These are phyloP conservation scores for Nothoprocta perdicaria DNA, from an alignment of 2,113 vertebrate genomes.

Conservation along the genomic window DNA sequence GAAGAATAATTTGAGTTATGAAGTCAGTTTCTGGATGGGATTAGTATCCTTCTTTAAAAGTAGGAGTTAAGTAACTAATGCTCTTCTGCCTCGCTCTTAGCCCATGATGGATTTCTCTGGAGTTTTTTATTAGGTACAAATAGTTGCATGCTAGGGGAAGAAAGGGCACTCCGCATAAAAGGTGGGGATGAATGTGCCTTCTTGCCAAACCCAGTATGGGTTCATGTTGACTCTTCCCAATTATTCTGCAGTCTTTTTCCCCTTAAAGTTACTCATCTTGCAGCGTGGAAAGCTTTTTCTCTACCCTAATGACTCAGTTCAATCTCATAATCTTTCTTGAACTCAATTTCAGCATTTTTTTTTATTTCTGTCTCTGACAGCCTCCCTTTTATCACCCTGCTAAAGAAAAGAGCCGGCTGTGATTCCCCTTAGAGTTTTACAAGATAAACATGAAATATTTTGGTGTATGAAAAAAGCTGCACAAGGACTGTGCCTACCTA, in stretches of 20 bases:
- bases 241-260: neutral
- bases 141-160: neutral
- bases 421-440: neutral
- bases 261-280: neutral
- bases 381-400: neutral
- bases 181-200: neutral
- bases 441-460: neutral
- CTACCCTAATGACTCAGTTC: neutral
- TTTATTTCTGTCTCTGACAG: neutral
- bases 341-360: neutral
- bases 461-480: neutral
- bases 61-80: neutral
- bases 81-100: neutral
- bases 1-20: neutral
- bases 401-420: neutral
- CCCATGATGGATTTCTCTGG: neutral
- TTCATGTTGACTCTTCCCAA: neutral
- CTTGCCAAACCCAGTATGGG: accelerated
- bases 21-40: neutral
- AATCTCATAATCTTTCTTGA: neutral
- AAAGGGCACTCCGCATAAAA: neutral
- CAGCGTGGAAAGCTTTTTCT: neutral
- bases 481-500: neutral
- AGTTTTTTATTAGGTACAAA: neutral
- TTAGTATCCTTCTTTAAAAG: neutral